These are phyloP conservation scores for Gavia stellata DNA, from an alignment of 2,113 vertebrate genomes.

Conservation along the genomic window DNA sequence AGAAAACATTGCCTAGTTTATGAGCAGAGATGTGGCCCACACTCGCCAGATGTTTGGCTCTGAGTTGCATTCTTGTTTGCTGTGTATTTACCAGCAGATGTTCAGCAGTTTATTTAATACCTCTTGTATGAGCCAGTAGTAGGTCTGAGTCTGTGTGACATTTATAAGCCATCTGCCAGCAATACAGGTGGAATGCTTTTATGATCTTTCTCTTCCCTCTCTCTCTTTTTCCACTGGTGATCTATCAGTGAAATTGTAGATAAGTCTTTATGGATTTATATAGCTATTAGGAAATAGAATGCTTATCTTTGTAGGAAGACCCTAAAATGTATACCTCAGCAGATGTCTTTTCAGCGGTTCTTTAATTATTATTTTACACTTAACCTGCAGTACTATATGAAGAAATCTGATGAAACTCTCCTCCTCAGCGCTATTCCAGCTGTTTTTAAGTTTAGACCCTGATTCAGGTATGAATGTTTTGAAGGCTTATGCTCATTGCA, in stretches of 20 bases:
- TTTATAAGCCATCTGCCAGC: constrained; percentile 82
- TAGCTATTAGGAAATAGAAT: constrained; percentile 50
- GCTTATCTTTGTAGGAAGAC: constrained; percentile 59
- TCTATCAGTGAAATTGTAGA: constrained; percentile 57
- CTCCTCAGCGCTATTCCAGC: background rate
- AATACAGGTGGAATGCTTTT: constrained; percentile 86
- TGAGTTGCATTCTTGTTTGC: constrained; percentile 83
- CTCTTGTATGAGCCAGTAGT: constrained; percentile 75
- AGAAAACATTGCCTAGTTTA: constrained; percentile 86
- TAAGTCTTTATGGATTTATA: constrained; percentile 64
- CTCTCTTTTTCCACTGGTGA: constrained; percentile 6
- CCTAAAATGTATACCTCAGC: constrained; percentile 36
- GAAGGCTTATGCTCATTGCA: background rate
- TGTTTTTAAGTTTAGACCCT: background rate
- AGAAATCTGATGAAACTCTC: background rate
- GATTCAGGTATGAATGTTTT: background rate
- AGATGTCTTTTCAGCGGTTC: constrained; percentile 42
- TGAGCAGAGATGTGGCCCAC: constrained; percentile 83
- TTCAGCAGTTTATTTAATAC: constrained; percentile 78
- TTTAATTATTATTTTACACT: constrained; percentile 36
- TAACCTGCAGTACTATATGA: background rate
- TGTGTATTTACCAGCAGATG: constrained; percentile 88
- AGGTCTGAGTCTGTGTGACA: constrained; percentile 69
- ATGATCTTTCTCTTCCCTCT: constrained; percentile 43
- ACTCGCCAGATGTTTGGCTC: constrained; percentile 85